A percentile compares a stretch with the other conserved stretches of the same genome.
Evolutionary conservation across 2,113 vertebrate genomes (phyloP).

Genomic region (Neopipo cinnamomea): DNA sequence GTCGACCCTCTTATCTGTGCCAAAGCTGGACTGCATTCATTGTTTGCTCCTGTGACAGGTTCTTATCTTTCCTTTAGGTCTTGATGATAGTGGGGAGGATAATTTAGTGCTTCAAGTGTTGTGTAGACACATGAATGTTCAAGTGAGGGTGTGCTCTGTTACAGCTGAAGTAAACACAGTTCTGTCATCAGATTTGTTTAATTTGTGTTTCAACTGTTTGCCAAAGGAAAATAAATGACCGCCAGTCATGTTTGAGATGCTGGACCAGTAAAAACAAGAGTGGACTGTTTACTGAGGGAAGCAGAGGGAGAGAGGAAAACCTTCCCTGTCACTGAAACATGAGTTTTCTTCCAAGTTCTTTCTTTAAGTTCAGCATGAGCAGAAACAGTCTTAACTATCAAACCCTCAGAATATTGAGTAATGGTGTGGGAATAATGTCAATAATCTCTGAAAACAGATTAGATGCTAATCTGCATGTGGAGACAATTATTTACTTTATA

Average conservation of each 20-base stretch:
- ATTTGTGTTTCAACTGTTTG: not conserved
- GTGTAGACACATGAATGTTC: not conserved
- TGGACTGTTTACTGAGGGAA: not conserved
- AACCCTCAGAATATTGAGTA: not conserved
- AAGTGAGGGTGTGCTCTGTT: not conserved
- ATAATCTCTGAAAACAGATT: not conserved
- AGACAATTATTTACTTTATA: not conserved
- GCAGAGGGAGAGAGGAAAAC: not conserved
- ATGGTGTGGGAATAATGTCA: not conserved
- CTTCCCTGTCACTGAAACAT: not conserved
- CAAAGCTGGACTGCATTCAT: not conserved
- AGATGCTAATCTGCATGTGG: not conserved
- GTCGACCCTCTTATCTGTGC: not conserved
- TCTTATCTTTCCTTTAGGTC: not conserved
- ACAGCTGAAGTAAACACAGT: not conserved
- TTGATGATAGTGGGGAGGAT: fast-evolving
- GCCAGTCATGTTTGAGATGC: not conserved
- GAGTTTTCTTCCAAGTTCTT: not conserved
- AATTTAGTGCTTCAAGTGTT: not conserved
- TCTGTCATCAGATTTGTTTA: not conserved
- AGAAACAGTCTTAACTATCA: not conserved
- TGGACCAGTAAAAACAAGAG: not conserved
- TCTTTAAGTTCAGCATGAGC: not conserved
- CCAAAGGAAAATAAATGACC: not conserved
- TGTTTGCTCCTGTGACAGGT: not conserved